phyloP scores from a whole-genome alignment of 1,140 invertebrate genomes.

The Ctenoplectra terminalis region DNA sequence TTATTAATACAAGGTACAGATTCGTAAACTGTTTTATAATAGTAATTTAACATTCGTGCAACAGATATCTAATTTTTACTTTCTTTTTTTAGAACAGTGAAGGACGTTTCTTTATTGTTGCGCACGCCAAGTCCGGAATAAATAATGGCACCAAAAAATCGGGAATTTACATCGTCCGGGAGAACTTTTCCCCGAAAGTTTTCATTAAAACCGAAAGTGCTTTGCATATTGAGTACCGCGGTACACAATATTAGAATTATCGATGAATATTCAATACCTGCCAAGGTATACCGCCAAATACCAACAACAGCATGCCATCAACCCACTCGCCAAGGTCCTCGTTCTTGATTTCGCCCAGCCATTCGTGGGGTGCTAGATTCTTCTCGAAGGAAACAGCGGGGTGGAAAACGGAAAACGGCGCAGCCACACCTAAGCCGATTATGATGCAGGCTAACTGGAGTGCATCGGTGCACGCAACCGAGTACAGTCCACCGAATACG shows the following conservation, averaged over 20 bases:
- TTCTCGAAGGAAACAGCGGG: conserved; percentile 83
- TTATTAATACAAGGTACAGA: neutral
- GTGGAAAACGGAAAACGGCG: conserved; percentile 85
- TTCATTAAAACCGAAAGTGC: neutral
- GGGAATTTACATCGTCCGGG: neutral
- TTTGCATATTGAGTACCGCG: conserved; percentile 7
- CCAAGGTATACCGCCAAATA: conserved; percentile 94
- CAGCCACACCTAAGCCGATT: conserved; percentile 87
- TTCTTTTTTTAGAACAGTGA: neutral
- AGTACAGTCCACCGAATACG: conserved; percentile 90
- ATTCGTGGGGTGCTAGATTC: conserved; percentile 83
- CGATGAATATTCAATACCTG: conserved; percentile 84
- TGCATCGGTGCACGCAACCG: conserved; percentile 92
- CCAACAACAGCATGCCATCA: conserved; percentile 88
- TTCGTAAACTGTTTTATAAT: neutral
- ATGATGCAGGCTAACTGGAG: conserved; percentile 91
- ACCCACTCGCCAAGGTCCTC: conserved; percentile 86
- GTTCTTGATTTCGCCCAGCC: conserved; percentile 86
- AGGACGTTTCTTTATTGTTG: too few relatives aligned
- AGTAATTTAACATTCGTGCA: too few relatives aligned
- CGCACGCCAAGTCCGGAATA: too few relatives aligned
- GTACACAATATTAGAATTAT: neutral
- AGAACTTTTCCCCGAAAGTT: neutral
- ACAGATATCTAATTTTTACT: neutral
- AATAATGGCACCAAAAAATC: too few relatives aligned